Evolutionary conservation across 2,888 invertebrate genomes (phyloP), one percentile per base, ranked within the genome.

Genomic region (Thymelicus acteon): DNA sequence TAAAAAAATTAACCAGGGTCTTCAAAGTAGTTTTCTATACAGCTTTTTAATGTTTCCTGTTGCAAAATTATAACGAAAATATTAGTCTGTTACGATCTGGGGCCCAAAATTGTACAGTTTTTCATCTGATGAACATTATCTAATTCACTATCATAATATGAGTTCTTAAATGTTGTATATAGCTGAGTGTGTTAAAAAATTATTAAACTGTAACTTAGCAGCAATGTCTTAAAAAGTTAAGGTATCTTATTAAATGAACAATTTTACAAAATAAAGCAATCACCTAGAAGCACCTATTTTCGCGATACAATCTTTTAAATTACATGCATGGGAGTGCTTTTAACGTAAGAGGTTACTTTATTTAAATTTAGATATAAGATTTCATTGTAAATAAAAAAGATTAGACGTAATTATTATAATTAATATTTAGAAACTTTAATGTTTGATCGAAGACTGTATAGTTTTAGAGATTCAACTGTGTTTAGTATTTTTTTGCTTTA

Each of bases 371-470:
- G 37, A 63, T 58, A 58, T 65, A 64, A 49, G 57, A 61, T 57
- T 63, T 60, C 24, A 60, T 54, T 69, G 62, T 66, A 61, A 37
- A 67, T 63, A 67, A 69, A 63, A 31, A 57, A 67, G 19, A 37
- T 57, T 57, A 57, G 57, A 65, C 68, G 37, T 70, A 66, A 48
- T 60, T 58, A 57, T 15, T 40, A 58, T 73, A 73, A 71, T 69
- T 71, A 61, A 52, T 70, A 40, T 68, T 73, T 73, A 70, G 54
- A 72, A 66, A 64, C 57, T 73, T 72, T 65, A 72, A 57, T 67
- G 60, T 73, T 75, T 74, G 73, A 75, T 70, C 64, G 66, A 75
- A 76, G 75, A 77, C 76, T 77, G 75, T 74, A 63, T 75, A 54
- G 54, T 54, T 24, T 54, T 54, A 74, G 73, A 71, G 71, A 66